Evolutionary conservation across 1,140 invertebrate species (phyloP).

Genomic region (Littorina saxatilis): DNA sequence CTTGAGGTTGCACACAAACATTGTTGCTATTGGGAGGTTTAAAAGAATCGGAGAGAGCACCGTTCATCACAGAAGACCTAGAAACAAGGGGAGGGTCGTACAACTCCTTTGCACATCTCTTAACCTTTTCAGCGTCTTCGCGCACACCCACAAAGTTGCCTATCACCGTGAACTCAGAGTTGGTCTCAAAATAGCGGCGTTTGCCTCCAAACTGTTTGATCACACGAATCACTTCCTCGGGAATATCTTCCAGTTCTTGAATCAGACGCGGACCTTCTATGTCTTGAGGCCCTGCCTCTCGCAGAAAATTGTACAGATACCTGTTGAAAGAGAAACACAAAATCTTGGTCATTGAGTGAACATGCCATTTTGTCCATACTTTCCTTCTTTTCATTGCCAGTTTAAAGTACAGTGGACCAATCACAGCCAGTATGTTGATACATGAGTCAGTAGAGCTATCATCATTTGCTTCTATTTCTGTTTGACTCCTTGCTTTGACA

Average conservation of each 20-base stretch:
- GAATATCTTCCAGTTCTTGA: conserved; percentile 56
- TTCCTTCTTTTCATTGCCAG: neutral
- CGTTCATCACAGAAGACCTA: neutral
- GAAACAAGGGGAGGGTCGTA: neutral
- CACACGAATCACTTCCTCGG: conserved; percentile 54
- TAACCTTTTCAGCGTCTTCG: conserved; percentile 53
- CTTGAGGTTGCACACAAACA: neutral
- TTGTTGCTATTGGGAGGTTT: neutral
- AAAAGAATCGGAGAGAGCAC: neutral
- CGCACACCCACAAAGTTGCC: conserved; percentile 58
- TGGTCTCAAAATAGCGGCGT: conserved; percentile 55
- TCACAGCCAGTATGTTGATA: neutral
- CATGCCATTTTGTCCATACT: neutral
- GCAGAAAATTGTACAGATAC: conserved; percentile 60
- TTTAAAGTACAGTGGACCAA: neutral
- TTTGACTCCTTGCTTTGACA: neutral
- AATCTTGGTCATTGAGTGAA: no score
- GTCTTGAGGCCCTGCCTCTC: conserved; percentile 58
- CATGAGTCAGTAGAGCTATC: neutral
- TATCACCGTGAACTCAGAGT: conserved; percentile 62
- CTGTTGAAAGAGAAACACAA: conserved; percentile 44
- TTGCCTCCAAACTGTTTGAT: conserved; percentile 58
- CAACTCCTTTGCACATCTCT: conserved; percentile 44
- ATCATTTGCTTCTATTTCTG: neutral
- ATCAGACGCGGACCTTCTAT: conserved; percentile 46